Conservation (phyloP, 2,797 vertebrate genomes). For the Enteromius mattozi region DNA sequence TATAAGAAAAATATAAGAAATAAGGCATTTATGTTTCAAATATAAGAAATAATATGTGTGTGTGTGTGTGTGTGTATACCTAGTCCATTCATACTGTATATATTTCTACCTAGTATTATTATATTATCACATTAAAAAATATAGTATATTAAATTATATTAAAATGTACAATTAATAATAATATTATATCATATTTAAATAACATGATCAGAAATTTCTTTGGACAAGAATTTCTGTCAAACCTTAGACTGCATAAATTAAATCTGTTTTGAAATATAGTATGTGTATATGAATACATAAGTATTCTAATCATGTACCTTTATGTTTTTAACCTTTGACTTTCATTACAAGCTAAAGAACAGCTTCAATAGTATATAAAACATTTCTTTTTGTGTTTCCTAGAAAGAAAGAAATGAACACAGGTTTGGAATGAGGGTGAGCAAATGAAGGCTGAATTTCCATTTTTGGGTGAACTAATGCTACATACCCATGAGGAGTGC, state of each 20-base stretch:
- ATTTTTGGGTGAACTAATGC: background rate
- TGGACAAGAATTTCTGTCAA: background rate
- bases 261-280: background rate
- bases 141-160: background rate
- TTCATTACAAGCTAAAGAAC: background rate
- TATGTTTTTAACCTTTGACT: background rate
- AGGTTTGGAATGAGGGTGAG: background rate
- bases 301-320: background rate
- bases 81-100: no score
- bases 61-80: no score
- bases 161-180: background rate
- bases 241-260: background rate
- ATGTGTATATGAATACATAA: background rate
- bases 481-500: constrained; percentile 94
- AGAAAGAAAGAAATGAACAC: background rate
- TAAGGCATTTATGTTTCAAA: no score
- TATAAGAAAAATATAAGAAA: no score
- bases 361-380: background rate
- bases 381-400: background rate
- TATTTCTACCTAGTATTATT: background rate
- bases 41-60: no score
- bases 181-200: background rate
- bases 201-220: background rate
- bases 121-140: background rate
- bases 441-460: background rate